Evolutionary conservation across 30 jellyfish, hydroid and myxozoan species (phyloP).

Genomic region (Nemopilema nomurai): DNA sequence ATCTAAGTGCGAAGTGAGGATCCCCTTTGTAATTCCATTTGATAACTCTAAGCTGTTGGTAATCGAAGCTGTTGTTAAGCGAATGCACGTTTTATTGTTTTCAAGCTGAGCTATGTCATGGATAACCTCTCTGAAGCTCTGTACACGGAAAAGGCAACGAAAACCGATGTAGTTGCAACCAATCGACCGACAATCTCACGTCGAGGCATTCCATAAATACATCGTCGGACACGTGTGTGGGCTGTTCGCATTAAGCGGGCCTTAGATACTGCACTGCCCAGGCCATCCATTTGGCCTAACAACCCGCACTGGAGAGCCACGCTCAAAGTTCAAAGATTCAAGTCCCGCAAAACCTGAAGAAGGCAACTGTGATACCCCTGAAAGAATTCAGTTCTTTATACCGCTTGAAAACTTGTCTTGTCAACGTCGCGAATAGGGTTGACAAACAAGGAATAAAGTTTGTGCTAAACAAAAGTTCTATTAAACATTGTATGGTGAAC

Average conservation of each 20-base stretch:
- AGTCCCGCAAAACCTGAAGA: not conserved
- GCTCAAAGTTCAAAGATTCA: not conserved
- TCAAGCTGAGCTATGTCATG: too few species aligned
- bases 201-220: not conserved
- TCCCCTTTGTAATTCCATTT: too few species aligned
- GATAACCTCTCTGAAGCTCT: not conserved
- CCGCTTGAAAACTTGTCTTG: not conserved
- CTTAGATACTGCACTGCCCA: not conserved
- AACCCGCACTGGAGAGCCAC: too few species aligned
- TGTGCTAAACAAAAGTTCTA: slow-evolving; percentile 54
- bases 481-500: slow-evolving; percentile 54
- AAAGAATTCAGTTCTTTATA: not conserved
- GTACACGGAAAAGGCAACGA: not conserved
- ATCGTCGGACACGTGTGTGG: not conserved
- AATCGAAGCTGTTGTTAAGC: too few species aligned
- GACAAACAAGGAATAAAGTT: slow-evolving; percentile 7
- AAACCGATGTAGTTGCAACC: too few species aligned
- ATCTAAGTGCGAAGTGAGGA: too few species aligned
- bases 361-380: not conserved
- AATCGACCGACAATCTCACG: too few species aligned
- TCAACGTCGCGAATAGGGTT: slow-evolving; percentile 7
- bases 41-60: too few species aligned
- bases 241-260: too few species aligned
- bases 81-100: too few species aligned
- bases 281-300: too few species aligned